phyloP scores from a whole-genome alignment of 1,140 invertebrate species.

The Dendroctonus valens region DNA sequence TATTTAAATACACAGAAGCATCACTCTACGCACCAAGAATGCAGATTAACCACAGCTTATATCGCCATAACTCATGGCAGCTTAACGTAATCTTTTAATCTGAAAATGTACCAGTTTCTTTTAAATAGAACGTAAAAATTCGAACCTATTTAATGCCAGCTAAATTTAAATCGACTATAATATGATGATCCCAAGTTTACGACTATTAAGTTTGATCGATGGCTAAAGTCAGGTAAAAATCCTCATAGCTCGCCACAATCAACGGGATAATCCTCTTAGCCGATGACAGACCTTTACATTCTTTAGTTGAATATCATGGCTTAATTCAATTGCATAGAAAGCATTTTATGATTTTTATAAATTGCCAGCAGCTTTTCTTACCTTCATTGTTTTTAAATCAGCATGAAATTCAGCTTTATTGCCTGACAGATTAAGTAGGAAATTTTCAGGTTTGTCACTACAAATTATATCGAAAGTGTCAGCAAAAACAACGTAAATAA shows the following conservation, averaged over 20 bases:
- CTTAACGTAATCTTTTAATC: constrained; percentile 23
- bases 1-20: too few relatives aligned
- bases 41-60: neutral
- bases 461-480: too few relatives aligned
- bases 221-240: constrained; percentile 27
- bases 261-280: constrained; percentile 21
- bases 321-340: too few relatives aligned
- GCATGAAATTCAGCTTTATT: too few relatives aligned
- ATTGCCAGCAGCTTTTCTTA: too few relatives aligned
- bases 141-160: constrained; percentile 13
- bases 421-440: too few relatives aligned
- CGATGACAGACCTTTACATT: neutral
- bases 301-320: too few relatives aligned
- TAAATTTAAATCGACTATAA: constrained; percentile 17
- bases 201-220: constrained; percentile 25
- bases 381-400: too few relatives aligned
- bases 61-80: constrained; percentile 17
- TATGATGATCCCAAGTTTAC: constrained; percentile 19
- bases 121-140: constrained; percentile 26
- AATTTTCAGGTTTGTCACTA: too few relatives aligned
- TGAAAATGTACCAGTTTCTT: constrained; percentile 25
- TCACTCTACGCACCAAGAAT: too few relatives aligned
- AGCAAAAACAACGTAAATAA: too few relatives aligned
- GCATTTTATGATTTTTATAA: too few relatives aligned
- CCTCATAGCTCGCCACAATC: constrained; percentile 11